A percentile compares a stretch with the other conserved stretches of the same genome.
Conservation (phyloP, 2,888 invertebrate species). For the Himalopsyche japonica region DNA sequence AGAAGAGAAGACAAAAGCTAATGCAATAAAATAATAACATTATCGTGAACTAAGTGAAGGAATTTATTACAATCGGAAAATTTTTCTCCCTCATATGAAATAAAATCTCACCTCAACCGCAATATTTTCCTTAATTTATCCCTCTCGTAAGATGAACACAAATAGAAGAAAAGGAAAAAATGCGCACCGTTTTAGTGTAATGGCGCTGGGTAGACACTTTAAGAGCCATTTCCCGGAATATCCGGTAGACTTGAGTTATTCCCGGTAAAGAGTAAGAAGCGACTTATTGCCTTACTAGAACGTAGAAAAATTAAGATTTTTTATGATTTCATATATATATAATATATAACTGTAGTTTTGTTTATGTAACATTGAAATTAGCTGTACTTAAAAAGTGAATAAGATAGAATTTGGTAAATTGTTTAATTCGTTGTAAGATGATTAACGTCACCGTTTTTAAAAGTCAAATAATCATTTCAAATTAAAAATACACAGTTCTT, state of each 20-base stretch:
- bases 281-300: background rate
- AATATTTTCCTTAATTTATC: background rate
- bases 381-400: no score
- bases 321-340: background rate
- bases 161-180: background rate
- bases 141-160: background rate
- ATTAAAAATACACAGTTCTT: no score
- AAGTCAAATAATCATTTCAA: no score
- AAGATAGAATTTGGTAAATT: no score
- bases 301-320: background rate
- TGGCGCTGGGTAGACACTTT: constrained; percentile 2
- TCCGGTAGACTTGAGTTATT: constrained; percentile 1
- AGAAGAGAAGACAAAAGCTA: no score
- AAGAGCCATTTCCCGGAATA: constrained; percentile 3
- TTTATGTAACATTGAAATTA: background rate
- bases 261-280: background rate
- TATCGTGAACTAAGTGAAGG: background rate
- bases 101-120: background rate
- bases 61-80: background rate
- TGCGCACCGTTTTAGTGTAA: background rate
- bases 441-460: no score
- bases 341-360: background rate
- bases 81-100: background rate
- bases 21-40: no score
- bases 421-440: no score